These are phyloP conservation scores for Eupithecia subumbrata DNA, from an alignment of 2,888 invertebrate genomes.

Conservation along the genomic window DNA sequence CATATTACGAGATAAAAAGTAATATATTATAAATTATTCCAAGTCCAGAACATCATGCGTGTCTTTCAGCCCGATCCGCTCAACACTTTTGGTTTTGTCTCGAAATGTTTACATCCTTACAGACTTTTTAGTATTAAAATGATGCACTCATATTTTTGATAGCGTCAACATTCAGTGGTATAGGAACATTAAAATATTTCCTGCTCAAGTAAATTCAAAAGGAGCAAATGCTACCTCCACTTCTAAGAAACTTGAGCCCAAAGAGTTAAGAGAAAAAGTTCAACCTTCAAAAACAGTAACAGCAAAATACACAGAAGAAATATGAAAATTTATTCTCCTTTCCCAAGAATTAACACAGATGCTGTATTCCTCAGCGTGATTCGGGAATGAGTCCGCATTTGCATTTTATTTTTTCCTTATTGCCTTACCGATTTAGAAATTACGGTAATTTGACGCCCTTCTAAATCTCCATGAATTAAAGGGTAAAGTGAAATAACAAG, in stretches of 20 bases:
- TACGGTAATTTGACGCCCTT: conserved; percentile 32
- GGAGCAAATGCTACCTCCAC: neutral
- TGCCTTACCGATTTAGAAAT: conserved; percentile 42
- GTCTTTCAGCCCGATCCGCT: no score
- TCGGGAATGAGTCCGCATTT: conserved; percentile 42
- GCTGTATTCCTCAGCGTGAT: conserved; percentile 38
- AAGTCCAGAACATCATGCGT: no score
- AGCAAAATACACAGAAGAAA: conserved; percentile 29
- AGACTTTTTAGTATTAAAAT: no score
- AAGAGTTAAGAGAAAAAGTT: neutral
- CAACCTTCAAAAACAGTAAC: conserved; percentile 8
- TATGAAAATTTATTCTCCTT: conserved; percentile 41
- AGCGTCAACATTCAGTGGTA: no score
- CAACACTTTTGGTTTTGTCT: no score
- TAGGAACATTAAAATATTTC: no score
- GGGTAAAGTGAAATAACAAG: conserved; percentile 19
- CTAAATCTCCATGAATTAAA: conserved; percentile 37
- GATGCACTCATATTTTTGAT: no score
- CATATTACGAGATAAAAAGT: no score
- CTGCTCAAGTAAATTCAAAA: no score
- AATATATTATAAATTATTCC: no score
- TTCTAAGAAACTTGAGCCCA: neutral
- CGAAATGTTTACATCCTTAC: no score
- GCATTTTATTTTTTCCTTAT: conserved; percentile 45
- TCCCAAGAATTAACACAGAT: conserved; percentile 38